Base-by-base conservation (phyloP, 2,113 vertebrate genomes). In the Cochlearius cochlearius region DNA sequence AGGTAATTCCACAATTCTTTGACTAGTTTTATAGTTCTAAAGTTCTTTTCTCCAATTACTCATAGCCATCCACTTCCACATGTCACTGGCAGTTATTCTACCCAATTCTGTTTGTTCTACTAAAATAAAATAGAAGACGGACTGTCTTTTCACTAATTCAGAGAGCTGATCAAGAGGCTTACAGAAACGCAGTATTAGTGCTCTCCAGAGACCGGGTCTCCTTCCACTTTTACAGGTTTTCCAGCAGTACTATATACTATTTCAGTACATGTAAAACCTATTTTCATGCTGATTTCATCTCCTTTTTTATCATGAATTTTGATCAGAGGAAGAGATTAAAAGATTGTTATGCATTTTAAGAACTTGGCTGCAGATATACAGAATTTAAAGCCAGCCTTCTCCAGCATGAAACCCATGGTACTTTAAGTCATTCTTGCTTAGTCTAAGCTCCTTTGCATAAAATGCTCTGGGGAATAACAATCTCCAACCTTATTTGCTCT, bases 351-450 rank as follows among this genome's bases (percentile, higher is more conserved):
- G n/a, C 25, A n/a, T 73, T 93, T 96, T 79, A 78, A n/a, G 60
- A 81, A 86, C 38, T 64, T 89, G 83, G 80, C 86, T 95, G 83
- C 60, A 94, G 84, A 96, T 94, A 89, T 26, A 94, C 11, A 63
- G 39, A 88, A 80, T 88, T 81, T 68, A 94, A 96, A 97, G 59
- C 41, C 85, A 83, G 55, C n/a, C n/a, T 71, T 84, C 86, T 95
- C 83, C 83, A 96, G 81, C 87, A 53, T 88, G 75, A 97, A 97
- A 84, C 62, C 32, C 25, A 1, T 64, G 52, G 29, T 80, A 88
- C 73, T 94, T 96, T 60, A 78, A 88, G 76, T 83, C 68, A 78
- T 83, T 92, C 47, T 96, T 96, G 59, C 86, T 94, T 86, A 86
- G 90, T 71, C 76, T 90, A 74, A 96, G n/a, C 21, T 88, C 60